Evolutionary conservation across 2,113 vertebrate genomes (phyloP), one percentile per base, ranked within the genome.

Genomic region (Ceyx cyanopectus): DNA sequence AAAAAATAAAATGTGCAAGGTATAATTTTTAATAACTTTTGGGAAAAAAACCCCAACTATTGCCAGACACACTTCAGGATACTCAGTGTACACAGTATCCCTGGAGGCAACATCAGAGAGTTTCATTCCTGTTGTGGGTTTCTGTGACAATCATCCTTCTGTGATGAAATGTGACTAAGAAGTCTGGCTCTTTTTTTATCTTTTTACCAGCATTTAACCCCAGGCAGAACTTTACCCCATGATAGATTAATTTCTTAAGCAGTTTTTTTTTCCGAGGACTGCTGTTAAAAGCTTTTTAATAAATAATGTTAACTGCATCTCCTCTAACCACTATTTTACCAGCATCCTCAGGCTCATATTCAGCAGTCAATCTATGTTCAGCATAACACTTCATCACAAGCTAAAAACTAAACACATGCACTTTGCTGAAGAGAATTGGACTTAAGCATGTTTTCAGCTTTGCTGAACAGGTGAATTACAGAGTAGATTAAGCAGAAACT

Each of bases 221-320:
- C 34, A 69, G 86, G 86, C 66, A 89, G 62, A 76, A 79, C 32
- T 74, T 89, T n/a, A 40, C 37, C 15, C 32, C 10, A 14, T 26
- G 81, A 51, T 1, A 58, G 13, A 85, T 54, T 34, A 27, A 5
- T 76, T 86, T 54, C 66, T 90, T 76, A 85, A 72, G 58, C 50
- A 86, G 27, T 9, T 69, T 92, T 27, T 37, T 37, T 37, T 37
- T 37, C 37, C 70, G 73, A 65, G 6, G 50, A 85, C 69, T 26
- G 29, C 41, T 30, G 51, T 77, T 94, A 94, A 94, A 87, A 90
- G 14, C 61, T 89, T 79, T 92, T 95, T 54, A 94, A 90, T 90
- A 85, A 95, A 75, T 92, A 81, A 94, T 78, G 69, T 79, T 92
- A 94, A 84, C 90, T 89, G 32, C 58, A 21, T 73, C 45, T 96